These are phyloP conservation scores for Drosophila baimaii DNA, from an alignment of 1,140 invertebrate species.

Conservation along the genomic window DNA sequence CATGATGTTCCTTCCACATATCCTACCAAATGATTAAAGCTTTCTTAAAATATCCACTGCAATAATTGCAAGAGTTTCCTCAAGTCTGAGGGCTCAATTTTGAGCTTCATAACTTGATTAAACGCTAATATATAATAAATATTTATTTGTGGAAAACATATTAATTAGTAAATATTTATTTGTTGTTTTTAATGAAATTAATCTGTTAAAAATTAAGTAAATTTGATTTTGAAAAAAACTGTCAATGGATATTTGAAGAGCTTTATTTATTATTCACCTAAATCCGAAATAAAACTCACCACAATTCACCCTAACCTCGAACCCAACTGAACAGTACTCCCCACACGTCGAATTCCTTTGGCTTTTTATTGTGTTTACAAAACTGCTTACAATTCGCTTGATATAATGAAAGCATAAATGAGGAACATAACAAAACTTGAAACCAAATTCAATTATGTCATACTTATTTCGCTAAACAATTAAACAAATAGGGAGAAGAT, in stretches of 20 bases:
- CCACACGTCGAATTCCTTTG: conserved; percentile 18
- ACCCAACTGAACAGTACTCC: conserved; percentile 9
- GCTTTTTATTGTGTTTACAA: conserved; percentile 39
- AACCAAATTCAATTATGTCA: conserved; percentile 8
- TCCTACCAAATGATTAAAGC: background rate
- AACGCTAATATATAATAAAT: background rate
- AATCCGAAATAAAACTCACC: background rate
- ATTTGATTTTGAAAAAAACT: too few species aligned
- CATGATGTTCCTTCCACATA: conserved; percentile 24
- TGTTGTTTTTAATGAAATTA: too few species aligned
- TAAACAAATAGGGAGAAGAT: conserved; percentile 11
- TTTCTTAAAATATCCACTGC: background rate
- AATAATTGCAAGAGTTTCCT: background rate
- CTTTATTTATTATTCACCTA: background rate
- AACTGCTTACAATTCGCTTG: conserved; percentile 36
- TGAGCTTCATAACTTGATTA: too few species aligned
- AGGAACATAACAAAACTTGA: background rate
- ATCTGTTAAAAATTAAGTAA: too few species aligned
- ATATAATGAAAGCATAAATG: conserved; percentile 9
- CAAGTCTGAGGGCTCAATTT: too few species aligned
- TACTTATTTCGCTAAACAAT: conserved; percentile 12
- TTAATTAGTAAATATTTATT: too few species aligned
- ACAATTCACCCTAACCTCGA: background rate
- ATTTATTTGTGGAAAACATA: background rate
- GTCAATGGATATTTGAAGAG: background rate